These are phyloP conservation scores for Leuciscus idus DNA, from an alignment of 2,113 vertebrate species.

Conservation along the genomic window DNA sequence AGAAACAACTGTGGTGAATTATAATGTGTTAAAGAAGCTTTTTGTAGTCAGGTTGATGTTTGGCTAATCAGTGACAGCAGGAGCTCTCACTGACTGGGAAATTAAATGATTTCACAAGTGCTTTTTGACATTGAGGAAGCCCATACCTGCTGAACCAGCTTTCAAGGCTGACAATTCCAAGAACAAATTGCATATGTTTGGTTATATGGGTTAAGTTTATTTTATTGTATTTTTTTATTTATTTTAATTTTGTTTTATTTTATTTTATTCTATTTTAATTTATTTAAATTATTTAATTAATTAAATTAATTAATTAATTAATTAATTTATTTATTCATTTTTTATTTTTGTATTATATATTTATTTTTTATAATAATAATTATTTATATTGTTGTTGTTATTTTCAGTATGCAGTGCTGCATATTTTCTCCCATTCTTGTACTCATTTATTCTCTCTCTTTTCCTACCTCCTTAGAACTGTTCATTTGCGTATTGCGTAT, in stretches of 20 bases:
- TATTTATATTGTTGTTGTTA: neutral
- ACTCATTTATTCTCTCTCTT: neutral
- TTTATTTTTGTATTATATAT: neutral
- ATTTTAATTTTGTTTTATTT: neutral
- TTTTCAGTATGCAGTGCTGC: neutral
- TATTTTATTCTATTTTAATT: too few species aligned
- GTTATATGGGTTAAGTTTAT: too few species aligned
- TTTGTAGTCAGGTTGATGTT: neutral
- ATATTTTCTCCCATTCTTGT: neutral
- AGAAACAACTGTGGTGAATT: conserved; percentile 26
- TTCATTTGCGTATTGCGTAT: conserved; percentile 27
- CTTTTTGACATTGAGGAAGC: neutral
- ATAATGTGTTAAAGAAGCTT: conserved; percentile 22
- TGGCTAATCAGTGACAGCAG: conserved; percentile 19
- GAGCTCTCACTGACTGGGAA: neutral
- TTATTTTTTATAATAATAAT: neutral
- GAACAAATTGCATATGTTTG: neutral
- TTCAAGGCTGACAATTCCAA: neutral
- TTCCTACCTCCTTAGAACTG: neutral
- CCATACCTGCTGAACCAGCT: neutral
- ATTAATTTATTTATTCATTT: too few species aligned
- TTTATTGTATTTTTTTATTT: too few species aligned
- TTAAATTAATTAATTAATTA: too few species aligned
- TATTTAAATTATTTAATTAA: neutral
- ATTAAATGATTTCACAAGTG: conserved; percentile 33